Evolutionary conservation across 1,140 invertebrate species (phyloP).

Genomic region (Drosophila nannoptera): DNA sequence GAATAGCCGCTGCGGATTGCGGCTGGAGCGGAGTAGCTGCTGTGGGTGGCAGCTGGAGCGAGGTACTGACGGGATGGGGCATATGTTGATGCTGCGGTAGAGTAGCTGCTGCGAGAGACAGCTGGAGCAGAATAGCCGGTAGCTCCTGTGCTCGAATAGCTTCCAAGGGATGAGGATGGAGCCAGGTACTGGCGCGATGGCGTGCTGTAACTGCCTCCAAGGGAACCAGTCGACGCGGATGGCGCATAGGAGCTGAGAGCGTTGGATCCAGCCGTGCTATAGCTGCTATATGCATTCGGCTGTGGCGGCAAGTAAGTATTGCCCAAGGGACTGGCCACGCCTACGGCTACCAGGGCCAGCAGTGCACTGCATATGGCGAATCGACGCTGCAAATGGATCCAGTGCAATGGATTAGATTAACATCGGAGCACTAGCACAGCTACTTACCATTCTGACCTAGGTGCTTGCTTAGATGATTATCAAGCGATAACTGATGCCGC

Average conservation of each 20-base stretch:
- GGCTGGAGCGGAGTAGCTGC: constrained; percentile 13
- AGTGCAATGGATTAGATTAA: constrained; percentile 1
- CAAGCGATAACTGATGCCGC: constrained; percentile 50
- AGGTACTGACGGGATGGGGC: constrained; percentile 52
- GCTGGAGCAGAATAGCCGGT: constrained; percentile 12
- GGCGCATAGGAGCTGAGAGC: constrained; percentile 18
- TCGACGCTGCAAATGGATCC: constrained; percentile 25
- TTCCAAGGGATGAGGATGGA: constrained; percentile 11
- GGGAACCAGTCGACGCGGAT: constrained; percentile 1
- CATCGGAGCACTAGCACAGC: background rate
- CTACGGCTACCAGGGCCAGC: constrained; percentile 32
- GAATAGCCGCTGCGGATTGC: constrained; percentile 29
- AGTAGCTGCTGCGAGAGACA: constrained; percentile 8
- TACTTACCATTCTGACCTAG: constrained; percentile 46
- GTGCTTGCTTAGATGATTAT: constrained; percentile 29
- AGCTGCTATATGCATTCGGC: constrained; percentile 45
- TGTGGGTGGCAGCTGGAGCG: constrained; percentile 26
- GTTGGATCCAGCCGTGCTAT: constrained; percentile 38
- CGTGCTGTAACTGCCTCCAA: constrained; percentile 4
- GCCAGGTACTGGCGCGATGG: constrained; percentile 34
- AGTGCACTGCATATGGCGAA: constrained; percentile 31
- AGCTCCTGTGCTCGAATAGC: constrained; percentile 6
- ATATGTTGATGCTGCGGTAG: constrained; percentile 14
- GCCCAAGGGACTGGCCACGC: constrained; percentile 41
- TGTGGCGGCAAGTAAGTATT: constrained; percentile 56